phyloP scores from a whole-genome alignment of 2,888 invertebrate genomes.

The Syrphus vitripennis region DNA sequence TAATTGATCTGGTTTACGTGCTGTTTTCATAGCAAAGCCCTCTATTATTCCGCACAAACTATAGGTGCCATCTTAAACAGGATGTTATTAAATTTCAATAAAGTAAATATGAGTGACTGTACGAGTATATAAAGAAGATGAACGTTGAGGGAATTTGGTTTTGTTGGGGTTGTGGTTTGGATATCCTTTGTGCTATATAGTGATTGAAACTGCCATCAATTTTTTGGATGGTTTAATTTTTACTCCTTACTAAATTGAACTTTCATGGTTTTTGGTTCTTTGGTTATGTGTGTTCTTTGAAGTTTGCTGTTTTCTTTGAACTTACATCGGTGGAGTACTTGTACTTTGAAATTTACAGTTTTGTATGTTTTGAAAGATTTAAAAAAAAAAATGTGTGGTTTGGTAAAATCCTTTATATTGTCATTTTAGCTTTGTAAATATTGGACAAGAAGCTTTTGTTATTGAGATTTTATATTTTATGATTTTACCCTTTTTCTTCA shows the following conservation, averaged over 20 bases:
- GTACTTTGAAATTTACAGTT: neutral
- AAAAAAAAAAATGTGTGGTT: neutral
- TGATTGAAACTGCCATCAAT: constrained; percentile 12
- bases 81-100: constrained; percentile 67
- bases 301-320: neutral
- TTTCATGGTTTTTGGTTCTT: neutral
- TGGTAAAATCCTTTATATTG: neutral
- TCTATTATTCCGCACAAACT: constrained; percentile 58
- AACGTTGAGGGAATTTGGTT: constrained; percentile 45
- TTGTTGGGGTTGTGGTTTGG: constrained; percentile 12
- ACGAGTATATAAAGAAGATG: constrained; percentile 6
- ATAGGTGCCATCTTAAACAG: constrained; percentile 53
- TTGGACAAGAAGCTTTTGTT: neutral
- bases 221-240: constrained; percentile 12
- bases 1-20: constrained; percentile 70
- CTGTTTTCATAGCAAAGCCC: constrained; percentile 66
- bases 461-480: neutral
- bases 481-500: neutral
- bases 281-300: neutral
- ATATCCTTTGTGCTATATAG: constrained; percentile 44
- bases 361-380: neutral
- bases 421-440: neutral
- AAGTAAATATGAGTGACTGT: constrained; percentile 61
- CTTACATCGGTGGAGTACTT: too few species aligned
- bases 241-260: neutral